Base-by-base conservation (phyloP, 2,888 invertebrate genomes). In the Molanna angustata region DNA sequence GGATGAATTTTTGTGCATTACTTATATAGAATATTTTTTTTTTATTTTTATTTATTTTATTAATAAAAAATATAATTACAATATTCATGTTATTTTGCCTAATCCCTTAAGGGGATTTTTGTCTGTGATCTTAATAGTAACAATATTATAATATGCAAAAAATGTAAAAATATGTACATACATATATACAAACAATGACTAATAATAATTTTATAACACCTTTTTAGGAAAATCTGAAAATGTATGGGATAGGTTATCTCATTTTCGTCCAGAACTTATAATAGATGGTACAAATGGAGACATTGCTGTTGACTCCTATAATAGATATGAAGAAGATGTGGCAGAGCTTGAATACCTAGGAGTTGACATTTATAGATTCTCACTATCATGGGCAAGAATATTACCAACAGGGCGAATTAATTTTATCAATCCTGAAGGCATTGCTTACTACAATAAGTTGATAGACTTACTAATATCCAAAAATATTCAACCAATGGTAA, bases 261-360 rank as follows among this genome's bases (percentile, higher is more conserved):
- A 78, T 62, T 73, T 74, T 1, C 69, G 70, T 18, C 79, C 81
- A 0, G 82, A 83, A 52, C 75, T 80, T 68, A 79, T 86, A 22
- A 76, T 67, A 0, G 82, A 85, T 55, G 69, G 73, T 1, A 76
- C 78, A 2, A 85, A 80, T 52, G 88, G 84, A 0, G 85, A 88
- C 62, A 64, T 85, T 1, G 84, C 88, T 0, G 82, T 83, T 57
- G 84, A 88, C 67, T 85, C 85, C 1, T 87, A 85, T 68, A 73
- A 85, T 66, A 78, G 81, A 56, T 85, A 80, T 64, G 74, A 70
- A 52, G 83, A 85, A 55, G 81, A 82, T 62, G 76, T 82, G 0
- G 70, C 72, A n/a, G 71, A 75, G 42, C 61, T 81, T 19, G 69
- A 66, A 1, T 63, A 74, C 60, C 67, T 81, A 1, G 79, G 80